phyloP scores from a whole-genome alignment of 2,797 vertebrate genomes.

The Siniperca undulata region DNA sequence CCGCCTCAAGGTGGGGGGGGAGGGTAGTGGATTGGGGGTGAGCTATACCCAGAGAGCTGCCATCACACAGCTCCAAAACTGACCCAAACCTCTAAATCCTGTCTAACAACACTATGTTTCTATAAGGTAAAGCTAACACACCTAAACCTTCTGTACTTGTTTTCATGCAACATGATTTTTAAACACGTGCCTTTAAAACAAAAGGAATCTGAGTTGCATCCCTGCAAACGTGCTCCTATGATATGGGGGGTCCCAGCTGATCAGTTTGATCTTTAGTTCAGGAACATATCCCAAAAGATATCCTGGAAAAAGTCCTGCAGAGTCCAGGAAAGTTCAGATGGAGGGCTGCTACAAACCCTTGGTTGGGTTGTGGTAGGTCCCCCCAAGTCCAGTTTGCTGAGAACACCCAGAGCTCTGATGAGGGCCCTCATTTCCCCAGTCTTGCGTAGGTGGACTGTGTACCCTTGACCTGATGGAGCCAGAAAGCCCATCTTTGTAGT shows the following conservation, averaged over 20 bases:
- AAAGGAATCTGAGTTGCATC: constrained; percentile 58
- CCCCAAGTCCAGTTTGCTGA: constrained; percentile 58
- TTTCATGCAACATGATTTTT: constrained; percentile 78
- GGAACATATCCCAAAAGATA: constrained; percentile 44
- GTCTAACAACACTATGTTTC: constrained; percentile 62
- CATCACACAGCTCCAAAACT: constrained; percentile 37
- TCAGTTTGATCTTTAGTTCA: constrained; percentile 49
- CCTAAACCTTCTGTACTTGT: constrained; percentile 69
- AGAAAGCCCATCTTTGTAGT: constrained; percentile 38
- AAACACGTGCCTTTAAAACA: constrained; percentile 73
- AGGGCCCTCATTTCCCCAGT: constrained; percentile 46
- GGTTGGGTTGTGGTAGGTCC: constrained; percentile 41
- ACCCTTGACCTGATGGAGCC: constrained; percentile 58
- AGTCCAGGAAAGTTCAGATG: constrained; percentile 31
- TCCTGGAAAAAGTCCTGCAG: constrained; percentile 49
- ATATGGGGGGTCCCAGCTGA: constrained; percentile 28
- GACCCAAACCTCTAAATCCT: constrained; percentile 44
- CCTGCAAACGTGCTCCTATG: constrained; percentile 56
- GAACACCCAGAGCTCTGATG: constrained; percentile 66
- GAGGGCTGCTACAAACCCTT: constrained; percentile 72
- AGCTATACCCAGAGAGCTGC: constrained; percentile 33
- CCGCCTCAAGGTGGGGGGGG: constrained; percentile 31
- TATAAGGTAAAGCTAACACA: constrained; percentile 77
- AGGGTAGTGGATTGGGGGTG: constrained; percentile 10
- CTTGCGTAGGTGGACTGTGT: constrained; percentile 65